Evolutionary conservation across 2,113 vertebrate species (phyloP), one percentile per base, ranked within the genome.

Genomic region (Trematocara stigmaticum): DNA sequence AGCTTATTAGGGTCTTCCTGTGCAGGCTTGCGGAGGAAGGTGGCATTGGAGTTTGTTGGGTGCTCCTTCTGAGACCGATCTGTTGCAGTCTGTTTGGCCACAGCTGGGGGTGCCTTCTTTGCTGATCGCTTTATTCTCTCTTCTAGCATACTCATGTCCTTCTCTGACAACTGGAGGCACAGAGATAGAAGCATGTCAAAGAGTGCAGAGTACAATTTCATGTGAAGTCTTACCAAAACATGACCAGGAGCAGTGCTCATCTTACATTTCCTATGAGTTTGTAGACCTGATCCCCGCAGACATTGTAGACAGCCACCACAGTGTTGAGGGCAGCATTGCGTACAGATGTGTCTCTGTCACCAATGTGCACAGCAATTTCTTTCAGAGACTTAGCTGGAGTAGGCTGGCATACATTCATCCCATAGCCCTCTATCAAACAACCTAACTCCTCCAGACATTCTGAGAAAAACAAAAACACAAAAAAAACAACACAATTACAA

Each of bases 61-160:
- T 97, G 97, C 6, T 95, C 81, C 7, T 97, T 96, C 86, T 96
- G 98, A 20, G 96, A 89, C 78, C 96, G 97, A 94, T 99, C 98
- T 15, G 97, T 2, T 0, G 61, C 79, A 5, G 96, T 93, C 78
- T 82, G 93, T 83, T 97, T 99, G 47, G 96, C 47, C 0, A 97
- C 96, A 57, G 96, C 94, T 10, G 96, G 92, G 2, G 96, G 89
- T 0, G 97, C 93, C 90, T 98, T 99, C 95, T 99, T 99, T 34
- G 98, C 98, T 7, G 99, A 98, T 3, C 99, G 96, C 45, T 99
- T 99, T 94, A 99, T 98, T 79, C 99, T 96, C 83, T 99, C 99
- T 89, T 99, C 98, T 35, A 99, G 91, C 99, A 99, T 99, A 94
- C 99, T 99, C 99, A 99, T 97, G 86, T 99, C 99, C 84, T 99